Evolutionary conservation across 2,888 invertebrate genomes (phyloP), one percentile per base, ranked within the genome.

Genomic region (Lathronympha strigana): DNA sequence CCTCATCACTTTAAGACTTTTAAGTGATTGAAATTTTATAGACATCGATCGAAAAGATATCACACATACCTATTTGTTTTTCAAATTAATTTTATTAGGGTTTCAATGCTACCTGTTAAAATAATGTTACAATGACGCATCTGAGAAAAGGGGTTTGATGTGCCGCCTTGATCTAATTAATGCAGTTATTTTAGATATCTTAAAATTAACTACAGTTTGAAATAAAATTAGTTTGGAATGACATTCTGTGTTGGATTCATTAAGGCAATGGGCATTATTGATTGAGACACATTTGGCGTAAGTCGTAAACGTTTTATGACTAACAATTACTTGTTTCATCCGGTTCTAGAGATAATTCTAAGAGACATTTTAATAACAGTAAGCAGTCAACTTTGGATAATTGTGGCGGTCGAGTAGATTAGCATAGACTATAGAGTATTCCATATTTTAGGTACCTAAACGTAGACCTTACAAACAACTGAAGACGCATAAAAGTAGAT

Each of bases 221-320:
- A 36, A 21, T 36, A 36, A 53, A 21, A 47, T 47, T n/a, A 6
- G 23, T 23, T 23, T n/a, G 6, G 47, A 23, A 47, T 47, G 1
- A 47, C 8, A 21, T 23, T 15, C 2, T 21, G 21, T n/a, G 9
- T 23, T 15, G 9, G 4, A 36, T 23, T 19, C 1, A 23, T 53
- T 21, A 36, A 53, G 31, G 23, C 33, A 45, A 49, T 25, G 38
- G n/a, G 28, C n/a, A n/a, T 38, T 38, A 38, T 57, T 31, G 57
- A 57, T 45, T 57, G 43, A 57, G 57, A 31, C 43, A 45, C 57
- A 57, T 57, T 57, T 31, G 31, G 57, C 57, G 57, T 31, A 43
- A 31, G 45, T 31, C 43, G 31, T 57, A 45, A 55, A 57, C 28
- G 13, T 13, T 45, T 57, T 31, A 57, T 43, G 43, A 57, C 43